Evolutionary conservation across 2,888 invertebrate species (phyloP), one percentile per base, ranked within the genome.

Genomic region (Amphipyra berbera): DNA sequence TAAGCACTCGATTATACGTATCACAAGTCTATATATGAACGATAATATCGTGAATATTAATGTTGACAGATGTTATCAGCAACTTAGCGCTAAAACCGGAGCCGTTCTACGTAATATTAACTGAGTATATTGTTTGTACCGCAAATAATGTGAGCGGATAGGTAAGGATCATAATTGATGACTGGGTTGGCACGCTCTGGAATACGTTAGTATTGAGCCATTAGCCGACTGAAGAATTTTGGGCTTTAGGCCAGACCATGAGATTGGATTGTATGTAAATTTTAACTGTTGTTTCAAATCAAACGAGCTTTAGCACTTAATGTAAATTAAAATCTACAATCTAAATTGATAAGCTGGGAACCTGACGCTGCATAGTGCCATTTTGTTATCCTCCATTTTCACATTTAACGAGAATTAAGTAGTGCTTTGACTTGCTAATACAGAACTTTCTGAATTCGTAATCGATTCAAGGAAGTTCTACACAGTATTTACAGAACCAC

Each of bases 111-210:
- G 8, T 10, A 50, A 15, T 72, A 61, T 67, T 72, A 40, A 52
- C 52, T 54, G 48, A 45, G 48, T 71, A 65, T 64, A 57, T 69
- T 70, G 58, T 61, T 53, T 48, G 30, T 46, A 21, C 27, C 6
- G 64, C 66, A 77, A 79, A 81, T 76, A 79, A 59, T 57, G 50
- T 48, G 41, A 48, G 60, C 30, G 69, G 75, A 75, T 80, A 50
- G 37, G 50, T 46, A 72, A 66, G 66, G 62, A 68, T 66, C 69
- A 64, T 71, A 68, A 78, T 75, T 64, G 68, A 78, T 73, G 64
- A 60, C 44, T 45, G 42, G 54, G 35, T 68, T 69, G 62, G 54
- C 46, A 49, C 57, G 44, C 50, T 56, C 30, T 66, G 30, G 61
- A 57, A 59, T 72, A 57, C 55, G 33, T 42, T 58, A 64, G 27